Conservation (phyloP, 2,888 invertebrate genomes). For the Leucoma salicis region DNA sequence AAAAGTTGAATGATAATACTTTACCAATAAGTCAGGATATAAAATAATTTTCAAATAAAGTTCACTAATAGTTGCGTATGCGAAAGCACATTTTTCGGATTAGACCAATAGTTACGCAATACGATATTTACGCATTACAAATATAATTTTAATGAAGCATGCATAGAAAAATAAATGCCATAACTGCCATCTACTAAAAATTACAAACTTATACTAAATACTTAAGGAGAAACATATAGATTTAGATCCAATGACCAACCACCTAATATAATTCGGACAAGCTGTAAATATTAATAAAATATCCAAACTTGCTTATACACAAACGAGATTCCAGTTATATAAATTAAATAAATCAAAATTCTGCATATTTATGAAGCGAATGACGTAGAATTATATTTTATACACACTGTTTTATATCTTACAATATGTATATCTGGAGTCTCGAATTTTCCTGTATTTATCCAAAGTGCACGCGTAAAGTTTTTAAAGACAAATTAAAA, state of each 20-base stretch:
- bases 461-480: constrained; percentile 31
- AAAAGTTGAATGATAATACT: constrained; percentile 21
- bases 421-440: background rate
- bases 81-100: constrained; percentile 20
- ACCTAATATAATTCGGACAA: constrained; percentile 29
- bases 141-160: constrained; percentile 20
- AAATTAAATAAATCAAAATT: background rate
- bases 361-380: background rate
- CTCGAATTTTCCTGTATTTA: constrained; percentile 24
- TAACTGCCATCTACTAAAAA: constrained; percentile 32
- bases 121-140: constrained; percentile 8
- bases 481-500: constrained; percentile 13
- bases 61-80: constrained; percentile 24
- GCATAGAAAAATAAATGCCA: constrained; percentile 44
- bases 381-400: too few relatives aligned
- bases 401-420: background rate
- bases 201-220: constrained; percentile 30
- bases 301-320: background rate
- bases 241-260: constrained; percentile 29
- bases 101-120: background rate
- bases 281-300: constrained; percentile 10
- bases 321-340: constrained; percentile 6
- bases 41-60: too few relatives aligned
- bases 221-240: constrained; percentile 20
- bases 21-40: constrained; percentile 27